These are phyloP conservation scores for Bruchidius siliquastri DNA, from an alignment of 2,888 invertebrate genomes.

Conservation along the genomic window DNA sequence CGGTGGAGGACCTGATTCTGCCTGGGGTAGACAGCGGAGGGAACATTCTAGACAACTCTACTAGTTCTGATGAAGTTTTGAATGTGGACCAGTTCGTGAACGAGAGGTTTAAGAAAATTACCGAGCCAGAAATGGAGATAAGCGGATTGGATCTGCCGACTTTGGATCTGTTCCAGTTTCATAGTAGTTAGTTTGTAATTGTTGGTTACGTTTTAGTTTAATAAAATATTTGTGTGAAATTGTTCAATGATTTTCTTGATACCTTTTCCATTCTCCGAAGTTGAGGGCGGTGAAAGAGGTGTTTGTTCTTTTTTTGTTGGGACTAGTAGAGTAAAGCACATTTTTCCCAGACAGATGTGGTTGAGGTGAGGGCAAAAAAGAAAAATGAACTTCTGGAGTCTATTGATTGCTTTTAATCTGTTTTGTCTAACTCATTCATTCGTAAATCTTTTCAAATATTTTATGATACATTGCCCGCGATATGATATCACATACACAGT, in stretches of 20 bases:
- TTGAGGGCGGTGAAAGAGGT: too few species aligned
- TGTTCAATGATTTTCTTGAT: not conserved
- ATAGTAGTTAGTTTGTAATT: slow-evolving; percentile 28
- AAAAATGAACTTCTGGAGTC: too few species aligned
- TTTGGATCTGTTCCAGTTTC: slow-evolving; percentile 43
- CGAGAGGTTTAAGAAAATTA: slow-evolving; percentile 44
- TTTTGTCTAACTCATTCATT: too few species aligned
- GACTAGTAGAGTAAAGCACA: too few species aligned
- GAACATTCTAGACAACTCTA: slow-evolving; percentile 40
- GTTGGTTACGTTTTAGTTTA: not conserved
- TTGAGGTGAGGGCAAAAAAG: too few species aligned
- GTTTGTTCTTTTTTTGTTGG: too few species aligned
- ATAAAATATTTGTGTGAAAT: not conserved
- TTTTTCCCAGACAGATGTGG: too few species aligned
- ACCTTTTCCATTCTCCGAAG: too few species aligned
- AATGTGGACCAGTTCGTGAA: slow-evolving; percentile 48
- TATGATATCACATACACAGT: too few species aligned
- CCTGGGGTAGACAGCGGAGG: slow-evolving; percentile 35
- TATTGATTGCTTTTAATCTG: too few species aligned
- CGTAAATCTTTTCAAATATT: too few species aligned
- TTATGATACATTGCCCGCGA: too few species aligned
- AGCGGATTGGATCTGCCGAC: slow-evolving; percentile 37
- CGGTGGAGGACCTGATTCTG: slow-evolving; percentile 40
- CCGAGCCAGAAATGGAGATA: slow-evolving; percentile 39
- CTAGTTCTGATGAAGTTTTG: slow-evolving; percentile 45